Evolutionary conservation across 2,113 vertebrate species (phyloP).

Genomic region (Ivindomyrus marchei): DNA sequence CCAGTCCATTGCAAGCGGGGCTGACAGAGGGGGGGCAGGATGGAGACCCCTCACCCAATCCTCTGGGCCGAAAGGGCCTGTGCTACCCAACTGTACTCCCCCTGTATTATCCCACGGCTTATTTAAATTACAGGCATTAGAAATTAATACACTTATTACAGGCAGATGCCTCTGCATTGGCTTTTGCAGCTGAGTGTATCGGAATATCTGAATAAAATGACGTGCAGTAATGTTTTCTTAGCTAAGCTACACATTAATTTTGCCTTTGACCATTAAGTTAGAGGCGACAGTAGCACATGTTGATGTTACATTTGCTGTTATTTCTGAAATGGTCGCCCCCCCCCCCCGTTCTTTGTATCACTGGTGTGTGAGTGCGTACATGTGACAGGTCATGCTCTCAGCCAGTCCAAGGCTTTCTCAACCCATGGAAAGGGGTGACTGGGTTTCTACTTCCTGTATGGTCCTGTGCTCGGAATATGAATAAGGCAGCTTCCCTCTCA

Average conservation of each 20-base stretch:
- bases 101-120: background rate
- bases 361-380: background rate
- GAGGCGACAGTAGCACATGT: background rate
- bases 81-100: background rate
- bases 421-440: background rate
- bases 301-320: background rate
- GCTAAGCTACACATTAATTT: background rate
- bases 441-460: background rate
- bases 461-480: conserved; percentile 33
- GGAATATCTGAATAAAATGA: background rate
- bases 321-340: background rate
- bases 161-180: background rate
- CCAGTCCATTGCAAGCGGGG: background rate
- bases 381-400: background rate
- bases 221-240: background rate
- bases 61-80: background rate
- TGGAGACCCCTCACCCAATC: background rate
- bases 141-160: background rate
- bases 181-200: background rate
- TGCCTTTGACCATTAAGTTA: background rate
- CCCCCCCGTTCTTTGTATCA: background rate
- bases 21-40: background rate
- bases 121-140: background rate
- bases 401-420: background rate
- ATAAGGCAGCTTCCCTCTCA: conserved; percentile 43